These are phyloP conservation scores for Cancer borealis DNA, from an alignment of 2,888 invertebrate species.

Conservation along the genomic window DNA sequence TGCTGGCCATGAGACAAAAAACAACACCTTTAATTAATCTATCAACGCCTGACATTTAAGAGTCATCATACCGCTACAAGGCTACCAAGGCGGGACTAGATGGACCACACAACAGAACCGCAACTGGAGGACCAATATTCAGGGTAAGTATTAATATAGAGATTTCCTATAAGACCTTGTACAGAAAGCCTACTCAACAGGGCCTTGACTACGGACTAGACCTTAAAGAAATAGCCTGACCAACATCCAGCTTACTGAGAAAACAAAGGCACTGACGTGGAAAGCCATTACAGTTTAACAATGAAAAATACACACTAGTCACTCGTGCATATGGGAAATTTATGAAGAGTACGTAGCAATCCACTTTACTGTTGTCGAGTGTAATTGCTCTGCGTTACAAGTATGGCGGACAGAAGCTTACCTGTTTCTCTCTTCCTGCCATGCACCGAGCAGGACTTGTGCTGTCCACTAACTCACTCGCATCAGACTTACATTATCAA, in stretches of 20 bases:
- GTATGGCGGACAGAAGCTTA: not conserved
- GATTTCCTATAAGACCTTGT: no score
- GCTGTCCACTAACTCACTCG: not conserved
- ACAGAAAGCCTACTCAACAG: not conserved
- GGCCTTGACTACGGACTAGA: no score
- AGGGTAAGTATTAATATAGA: no score
- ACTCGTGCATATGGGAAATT: not conserved
- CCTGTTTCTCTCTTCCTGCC: not conserved
- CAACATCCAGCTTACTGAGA: not conserved
- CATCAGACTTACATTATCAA: constrained; percentile 30
- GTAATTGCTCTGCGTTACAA: not conserved
- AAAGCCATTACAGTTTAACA: not conserved
- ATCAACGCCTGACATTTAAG: not conserved
- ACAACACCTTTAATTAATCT: not conserved
- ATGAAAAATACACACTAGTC: not conserved
- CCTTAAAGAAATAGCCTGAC: no score
- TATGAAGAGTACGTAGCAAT: not conserved
- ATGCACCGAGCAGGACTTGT: not conserved
- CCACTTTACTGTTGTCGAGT: not conserved
- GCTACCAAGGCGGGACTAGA: not conserved
- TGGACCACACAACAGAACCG: not conserved
- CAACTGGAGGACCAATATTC: not conserved
- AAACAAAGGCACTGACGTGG: not conserved
- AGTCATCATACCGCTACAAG: not conserved
- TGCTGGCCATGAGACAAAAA: not conserved